These are phyloP conservation scores for Morone saxatilis DNA, from an alignment of 2,113 vertebrate species.

Conservation along the genomic window DNA sequence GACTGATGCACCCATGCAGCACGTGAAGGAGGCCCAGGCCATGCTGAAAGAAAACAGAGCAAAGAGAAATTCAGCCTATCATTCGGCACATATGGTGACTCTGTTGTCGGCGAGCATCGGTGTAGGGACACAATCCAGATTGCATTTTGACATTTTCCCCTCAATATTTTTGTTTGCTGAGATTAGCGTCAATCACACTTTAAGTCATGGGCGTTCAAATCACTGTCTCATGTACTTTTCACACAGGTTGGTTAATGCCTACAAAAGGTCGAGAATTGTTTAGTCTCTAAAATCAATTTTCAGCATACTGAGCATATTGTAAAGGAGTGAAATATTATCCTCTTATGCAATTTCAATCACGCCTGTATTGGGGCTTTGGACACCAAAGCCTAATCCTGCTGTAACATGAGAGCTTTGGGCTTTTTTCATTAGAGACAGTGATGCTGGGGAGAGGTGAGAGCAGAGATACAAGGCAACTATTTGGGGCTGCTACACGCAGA, in stretches of 20 bases:
- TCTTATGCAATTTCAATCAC: conserved; percentile 79
- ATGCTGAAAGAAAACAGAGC: conserved; percentile 80
- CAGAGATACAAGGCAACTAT: conserved; percentile 14
- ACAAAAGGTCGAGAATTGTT: conserved; percentile 66
- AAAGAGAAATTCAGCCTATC: not conserved
- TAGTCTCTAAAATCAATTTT: conserved; percentile 57
- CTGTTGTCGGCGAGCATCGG: not conserved
- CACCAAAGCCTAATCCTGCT: conserved; percentile 78
- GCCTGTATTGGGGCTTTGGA: conserved; percentile 67
- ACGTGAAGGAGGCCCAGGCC: conserved; percentile 97
- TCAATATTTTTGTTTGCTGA: conserved; percentile 36
- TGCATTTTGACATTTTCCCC: conserved; percentile 23
- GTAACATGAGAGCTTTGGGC: conserved; percentile 74
- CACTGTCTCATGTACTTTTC: conserved; percentile 42
- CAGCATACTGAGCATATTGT: conserved; percentile 65
- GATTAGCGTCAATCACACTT: conserved; percentile 59
- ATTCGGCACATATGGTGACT: not conserved
- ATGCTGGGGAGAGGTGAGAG: conserved; percentile 64
- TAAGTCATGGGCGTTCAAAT: conserved; percentile 52
- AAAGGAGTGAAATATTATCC: conserved; percentile 76
- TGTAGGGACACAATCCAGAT: conserved; percentile 13
- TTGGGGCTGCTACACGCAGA: not conserved
- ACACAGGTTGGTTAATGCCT: conserved; percentile 30
- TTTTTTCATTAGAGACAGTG: conserved; percentile 74
- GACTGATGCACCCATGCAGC: conserved; percentile 96